Base-by-base conservation (phyloP, 2,113 vertebrate genomes). In the Suncus etruscus region DNA sequence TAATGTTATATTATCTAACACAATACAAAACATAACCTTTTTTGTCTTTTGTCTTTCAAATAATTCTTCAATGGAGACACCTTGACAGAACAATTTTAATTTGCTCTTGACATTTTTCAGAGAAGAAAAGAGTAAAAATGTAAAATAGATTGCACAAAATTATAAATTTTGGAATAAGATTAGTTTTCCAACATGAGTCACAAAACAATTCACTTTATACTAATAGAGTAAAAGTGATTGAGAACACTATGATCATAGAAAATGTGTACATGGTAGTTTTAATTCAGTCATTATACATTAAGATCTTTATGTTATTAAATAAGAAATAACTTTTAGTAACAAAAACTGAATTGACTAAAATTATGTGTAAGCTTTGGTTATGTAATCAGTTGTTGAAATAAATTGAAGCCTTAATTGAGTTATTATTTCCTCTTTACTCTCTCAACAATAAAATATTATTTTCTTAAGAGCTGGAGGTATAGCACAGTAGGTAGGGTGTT, bases 61-160 rank as follows among this genome's bases (percentile, higher is more conserved):
- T 39, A 32, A 70, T 86, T 84, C 91, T 91, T 81, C 47, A 47
- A 12, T 85, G 27, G 86, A 7, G 18, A 75, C 90, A 75, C 12
- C 16, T 8, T 72, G 9, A 66, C 10, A 86, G n/a, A 10, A 76
- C 50, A 66, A 73, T 54, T 93, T 65, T 7, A 87, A 76, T 76
- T 82, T 32, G 11, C 20, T n/a, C 20, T 11, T 73, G 1, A 27
- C 7, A 74, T 14, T 76, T 88, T 85, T 73, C 68, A 39, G 45
- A 89, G 27, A 18, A 66, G 68, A 25, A 20, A 82, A 78, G 63
- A 2, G 6, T 79, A 24, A 45, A 85, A 65, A 27, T 3, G 12
- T 66, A 79, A 89, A 87, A 87, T 76, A 58, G 24, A 31, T 31
- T 78, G 15, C 11, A 68, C 5, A 68, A 83, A 88, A 65, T 58